phyloP scores from a whole-genome alignment of 2,113 vertebrate species.

The Pteronura brasiliensis region DNA sequence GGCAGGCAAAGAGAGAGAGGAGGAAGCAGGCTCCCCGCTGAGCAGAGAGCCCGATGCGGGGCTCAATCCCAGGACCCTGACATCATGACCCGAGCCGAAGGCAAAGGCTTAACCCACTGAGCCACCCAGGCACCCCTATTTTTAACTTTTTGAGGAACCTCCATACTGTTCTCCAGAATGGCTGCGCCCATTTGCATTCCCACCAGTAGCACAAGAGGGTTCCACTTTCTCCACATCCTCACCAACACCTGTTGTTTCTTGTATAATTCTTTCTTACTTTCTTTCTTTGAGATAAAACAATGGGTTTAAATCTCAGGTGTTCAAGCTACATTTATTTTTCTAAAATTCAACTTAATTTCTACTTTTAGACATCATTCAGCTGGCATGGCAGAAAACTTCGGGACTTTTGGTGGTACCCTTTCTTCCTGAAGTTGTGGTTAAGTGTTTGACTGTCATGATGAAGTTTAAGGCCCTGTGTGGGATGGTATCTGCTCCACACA shows the following conservation, averaged over 20 bases:
- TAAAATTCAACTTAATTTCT: conserved; percentile 5
- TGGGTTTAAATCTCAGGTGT: neutral
- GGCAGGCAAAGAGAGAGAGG: no score
- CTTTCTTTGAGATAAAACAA: neutral
- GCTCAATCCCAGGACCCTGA: no score
- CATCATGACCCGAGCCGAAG: no score
- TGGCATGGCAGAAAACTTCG: neutral
- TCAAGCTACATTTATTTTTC: neutral
- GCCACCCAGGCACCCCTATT: no score
- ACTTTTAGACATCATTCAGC: neutral
- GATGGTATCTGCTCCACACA: neutral
- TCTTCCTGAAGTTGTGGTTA: neutral
- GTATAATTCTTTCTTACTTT: neutral
- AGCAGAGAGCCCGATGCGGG: no score
- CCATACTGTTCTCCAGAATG: no score
- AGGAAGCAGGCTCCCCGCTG: no score
- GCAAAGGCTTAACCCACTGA: no score
- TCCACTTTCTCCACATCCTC: neutral
- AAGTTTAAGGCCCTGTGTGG: neutral
- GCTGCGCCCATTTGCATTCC: no score
- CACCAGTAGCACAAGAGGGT: neutral
- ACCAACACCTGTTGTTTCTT: neutral
- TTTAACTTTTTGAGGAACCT: no score
- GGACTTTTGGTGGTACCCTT: neutral
- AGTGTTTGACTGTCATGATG: neutral